These are phyloP conservation scores for Spheniscus mendiculus DNA, from an alignment of 2,113 vertebrate genomes.

Conservation along the genomic window DNA sequence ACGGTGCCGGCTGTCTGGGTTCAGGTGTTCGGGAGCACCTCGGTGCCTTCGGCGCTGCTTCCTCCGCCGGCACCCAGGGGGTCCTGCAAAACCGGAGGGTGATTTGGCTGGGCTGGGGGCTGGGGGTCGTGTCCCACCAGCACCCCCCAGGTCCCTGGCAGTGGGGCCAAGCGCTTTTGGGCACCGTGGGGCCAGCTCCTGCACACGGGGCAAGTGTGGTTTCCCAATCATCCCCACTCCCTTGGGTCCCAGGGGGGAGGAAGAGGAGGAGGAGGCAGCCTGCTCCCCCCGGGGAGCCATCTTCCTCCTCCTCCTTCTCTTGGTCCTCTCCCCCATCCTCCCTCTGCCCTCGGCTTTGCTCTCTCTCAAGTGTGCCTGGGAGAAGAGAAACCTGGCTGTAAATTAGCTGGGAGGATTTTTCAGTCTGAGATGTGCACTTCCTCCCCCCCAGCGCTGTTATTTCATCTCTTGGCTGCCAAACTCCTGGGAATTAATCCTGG, in stretches of 20 bases:
- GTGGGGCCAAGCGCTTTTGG: not conserved
- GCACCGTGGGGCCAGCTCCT: not conserved
- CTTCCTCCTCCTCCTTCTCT: not conserved
- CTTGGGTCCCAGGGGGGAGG: not conserved
- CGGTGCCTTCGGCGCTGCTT: not conserved
- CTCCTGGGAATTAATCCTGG: slow-evolving; percentile 52
- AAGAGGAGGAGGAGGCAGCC: not conserved
- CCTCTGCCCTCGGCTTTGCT: not conserved
- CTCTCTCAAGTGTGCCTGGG: not conserved
- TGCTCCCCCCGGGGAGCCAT: not conserved
- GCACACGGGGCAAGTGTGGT: fast-evolving
- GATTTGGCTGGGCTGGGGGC: not conserved
- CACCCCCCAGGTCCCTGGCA: not conserved
- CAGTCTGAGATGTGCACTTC: not conserved
- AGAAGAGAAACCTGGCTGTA: slow-evolving; percentile 15
- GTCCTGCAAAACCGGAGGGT: not conserved
- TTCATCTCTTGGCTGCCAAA: slow-evolving; percentile 46
- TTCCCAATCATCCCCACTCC: not conserved
- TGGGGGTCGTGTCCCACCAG: fast-evolving
- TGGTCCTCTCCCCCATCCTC: not conserved
- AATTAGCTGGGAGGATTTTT: not conserved
- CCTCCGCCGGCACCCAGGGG: not conserved
- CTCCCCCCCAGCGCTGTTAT: not conserved
- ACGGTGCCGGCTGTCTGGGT: not conserved
- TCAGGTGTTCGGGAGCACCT: not conserved